A percentile compares a stretch with the other conserved stretches of the same genome.
phyloP scores from a whole-genome alignment of 2,113 vertebrate genomes.

The Colaptes auratus region DNA sequence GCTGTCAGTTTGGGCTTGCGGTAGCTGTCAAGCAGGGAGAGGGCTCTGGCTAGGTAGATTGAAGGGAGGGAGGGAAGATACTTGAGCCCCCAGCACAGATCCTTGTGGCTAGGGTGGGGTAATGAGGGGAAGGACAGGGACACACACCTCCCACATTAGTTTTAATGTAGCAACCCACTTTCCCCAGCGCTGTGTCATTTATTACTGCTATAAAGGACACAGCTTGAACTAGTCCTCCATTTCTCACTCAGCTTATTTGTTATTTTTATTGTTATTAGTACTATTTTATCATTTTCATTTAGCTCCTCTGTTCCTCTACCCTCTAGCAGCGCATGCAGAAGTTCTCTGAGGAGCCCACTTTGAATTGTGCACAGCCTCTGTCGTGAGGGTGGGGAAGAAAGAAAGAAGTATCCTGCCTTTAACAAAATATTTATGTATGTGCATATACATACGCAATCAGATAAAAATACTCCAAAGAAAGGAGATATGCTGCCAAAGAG shows the following conservation, averaged over 20 bases:
- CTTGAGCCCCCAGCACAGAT: constrained; percentile 38
- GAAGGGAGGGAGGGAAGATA: constrained; percentile 79
- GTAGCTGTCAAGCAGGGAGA: constrained; percentile 86
- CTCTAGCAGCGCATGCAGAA: background rate
- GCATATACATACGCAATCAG: constrained; percentile 36
- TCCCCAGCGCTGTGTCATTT: constrained; percentile 67
- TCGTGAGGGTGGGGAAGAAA: background rate
- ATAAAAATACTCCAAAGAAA: constrained; percentile 53
- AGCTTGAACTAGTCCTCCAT: constrained; percentile 59
- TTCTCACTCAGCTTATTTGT: constrained; percentile 59
- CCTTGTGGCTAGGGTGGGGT: background rate
- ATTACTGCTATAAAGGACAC: constrained; percentile 70
- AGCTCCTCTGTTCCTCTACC: background rate
- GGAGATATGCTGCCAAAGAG: constrained; percentile 21
- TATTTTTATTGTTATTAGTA: constrained; percentile 55
- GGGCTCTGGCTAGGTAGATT: constrained; percentile 79
- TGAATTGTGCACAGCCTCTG: background rate
- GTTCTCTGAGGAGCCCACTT: background rate
- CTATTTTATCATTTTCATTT: constrained; percentile 38
- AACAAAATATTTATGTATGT: constrained; percentile 64
- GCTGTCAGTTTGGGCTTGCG: constrained; percentile 94
- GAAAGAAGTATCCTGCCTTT: constrained; percentile 1
- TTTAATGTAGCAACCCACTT: constrained; percentile 68
- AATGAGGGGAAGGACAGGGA: background rate
- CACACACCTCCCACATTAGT: constrained; percentile 41